Base-by-base conservation (phyloP, 2,888 invertebrate species). In the Coleophora flavipennella region DNA sequence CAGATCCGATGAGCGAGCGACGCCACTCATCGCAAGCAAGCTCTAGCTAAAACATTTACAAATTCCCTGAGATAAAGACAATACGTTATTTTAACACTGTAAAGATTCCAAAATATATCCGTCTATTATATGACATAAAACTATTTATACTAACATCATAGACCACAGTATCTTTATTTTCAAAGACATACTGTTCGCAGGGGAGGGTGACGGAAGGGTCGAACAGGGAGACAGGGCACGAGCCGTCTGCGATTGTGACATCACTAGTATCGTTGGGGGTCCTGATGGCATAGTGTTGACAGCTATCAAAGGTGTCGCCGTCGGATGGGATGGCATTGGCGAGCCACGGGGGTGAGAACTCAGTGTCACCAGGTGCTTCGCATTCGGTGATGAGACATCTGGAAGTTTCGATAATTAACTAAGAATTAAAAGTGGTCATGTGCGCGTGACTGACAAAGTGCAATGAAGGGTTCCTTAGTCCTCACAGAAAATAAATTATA, bases 21-120 rank as follows among this genome's bases (percentile, higher is more conserved):
- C 88, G 89, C 92, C 92, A 92, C 80, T 78, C 84, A 14, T 88
- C 85, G 51, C 91, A 91, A 2, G 87, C 87, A 12, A 91, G 59
- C 20, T 68, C 74, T 55, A 86, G 90, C 90, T 91, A 62, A 7
- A 63, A 67, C 32, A 29, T n/a, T n/a, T n/a, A 31, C 26, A 10
- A 8, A 25, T 37, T 64, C 78, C 67, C 33, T 78, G 4, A 31
- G 11, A 4, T 31, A 31, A 8, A n/a, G 8, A 4, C 4, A n/a
- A 31, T 9, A 31, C 8, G 8, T 9, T 4, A 4, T 31, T n/a
- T 31, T 31, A 9, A 31, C 9, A 31, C 6, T 31, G n/a, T 9
- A 11, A n/a, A n/a, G n/a, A n/a, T n/a, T n/a, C n/a, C n/a, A n/a
- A n/a, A n/a, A n/a, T n/a, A n/a, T n/a, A n/a, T n/a, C n/a, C n/a